Evolutionary conservation across 2,888 invertebrate genomes (phyloP), one percentile per base, ranked within the genome.

Genomic region (Acleris emargana): DNA sequence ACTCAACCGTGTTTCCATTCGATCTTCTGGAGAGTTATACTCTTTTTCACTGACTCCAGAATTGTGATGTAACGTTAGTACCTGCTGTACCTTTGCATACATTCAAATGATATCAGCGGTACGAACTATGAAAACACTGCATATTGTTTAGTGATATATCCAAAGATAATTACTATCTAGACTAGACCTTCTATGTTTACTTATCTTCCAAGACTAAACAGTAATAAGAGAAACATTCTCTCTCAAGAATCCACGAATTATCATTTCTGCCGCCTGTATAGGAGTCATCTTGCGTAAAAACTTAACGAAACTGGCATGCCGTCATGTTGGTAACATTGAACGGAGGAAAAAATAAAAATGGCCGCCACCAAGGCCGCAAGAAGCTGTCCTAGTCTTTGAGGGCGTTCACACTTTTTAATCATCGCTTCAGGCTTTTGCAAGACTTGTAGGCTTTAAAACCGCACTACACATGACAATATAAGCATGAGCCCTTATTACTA

Each of bases 321-420:
- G 83, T 82, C 84, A 81, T 82, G 86, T 82, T 87, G 89, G 91
- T 84, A 90, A 89, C 91, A 91, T 88, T 89, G 90, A 89, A 80
- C 86, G 86, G 6, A 84, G 87, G 81, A 85, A 88, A 89, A 90
- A 81, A 91, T 89, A 88, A 89, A 90, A 81, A 91, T 89, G 89
- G 89, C 88, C 86, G 86, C 80, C 81, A 71, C 77, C 91, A 92
- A 92, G 91, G 91, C 90, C 92, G 78, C 81, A 82, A 87, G 88
- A 89, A 88, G 91, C 88, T 89, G 91, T 91, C 91, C 89, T 91
- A 91, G 91, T 89, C 89, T 85, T 78, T 83, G 89, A 90, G 89
- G 87, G 88, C 89, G 85, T 88, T 88, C 86, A 88, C 86, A 86
- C 88, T 89, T 91, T 82, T 88, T 87, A 84, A 82, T 79, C 76